Base-by-base conservation (phyloP, 2,888 invertebrate species). In the Leptinotarsa haldemani region DNA sequence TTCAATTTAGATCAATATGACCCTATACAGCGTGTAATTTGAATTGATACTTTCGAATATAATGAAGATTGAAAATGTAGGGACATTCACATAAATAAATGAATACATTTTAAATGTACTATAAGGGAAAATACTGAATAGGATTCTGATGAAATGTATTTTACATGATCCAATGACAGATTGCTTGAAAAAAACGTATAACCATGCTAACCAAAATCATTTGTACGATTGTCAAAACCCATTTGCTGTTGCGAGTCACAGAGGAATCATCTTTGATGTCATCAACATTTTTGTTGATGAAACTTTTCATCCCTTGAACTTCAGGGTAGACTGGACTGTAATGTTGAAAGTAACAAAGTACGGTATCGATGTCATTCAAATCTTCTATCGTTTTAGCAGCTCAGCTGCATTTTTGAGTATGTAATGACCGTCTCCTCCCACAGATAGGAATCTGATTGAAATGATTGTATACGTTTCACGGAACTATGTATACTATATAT, bases 371-470 rank as follows among this genome's bases (percentile, higher is more conserved):
- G 84, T 93, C 92, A 73, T 86, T 88, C 65, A 89, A 87, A 75
- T 89, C 86, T 80, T 91, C 85, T 4, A 77, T 75, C 22, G 82
- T 79, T n/a, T 80, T 85, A 18, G 89, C 86, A 58, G 88, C 80
- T 84, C 65, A 80, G 85, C 70, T 13, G 87, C 86, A 40, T 40
- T 12, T 40, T 40, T 40, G 2, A 91, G 81, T 80, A 90, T 86
- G 0, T 75, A 78, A 83, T 90, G 94, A 0, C 93, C 93, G 85
- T 96, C 95, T 0, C 96, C 96, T 0, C 95, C 96, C 56, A 88
- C 87, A 0, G 91, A 88, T 70, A 96, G 81, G 85, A 93, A 96
- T 40, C 90, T 89, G 0, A 91, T 88, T 76, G 92, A 88, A 4
- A 95, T 86, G 40, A 96, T 87, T 48, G 88, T 90, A 83, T 96